Percentiles rank a stretch among this genome's conserved stretches.
phyloP scores from a whole-genome alignment of 2,113 vertebrate species.

The Pogona vitticeps region DNA sequence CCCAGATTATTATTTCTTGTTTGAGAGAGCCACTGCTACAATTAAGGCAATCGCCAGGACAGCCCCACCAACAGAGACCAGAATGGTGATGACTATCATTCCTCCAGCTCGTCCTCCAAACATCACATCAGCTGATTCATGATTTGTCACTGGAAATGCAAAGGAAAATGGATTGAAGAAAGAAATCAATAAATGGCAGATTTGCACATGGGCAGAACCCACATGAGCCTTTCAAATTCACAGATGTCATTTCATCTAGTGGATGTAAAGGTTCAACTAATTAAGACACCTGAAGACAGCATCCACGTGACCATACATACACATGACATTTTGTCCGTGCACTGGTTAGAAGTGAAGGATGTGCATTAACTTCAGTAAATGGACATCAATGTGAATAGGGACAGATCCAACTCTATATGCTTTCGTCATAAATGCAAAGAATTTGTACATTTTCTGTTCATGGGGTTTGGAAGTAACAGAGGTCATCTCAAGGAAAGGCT shows the following conservation, averaged over 20 bases:
- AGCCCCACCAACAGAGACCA: constrained; percentile 16
- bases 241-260: too few relatives aligned
- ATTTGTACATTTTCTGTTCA: not conserved
- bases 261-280: too few relatives aligned
- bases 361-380: not conserved
- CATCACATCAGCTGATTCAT: not conserved
- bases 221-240: not conserved
- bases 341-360: too few relatives aligned
- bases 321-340: not conserved
- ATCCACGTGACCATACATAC: not conserved
- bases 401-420: not conserved
- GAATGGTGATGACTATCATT: constrained; percentile 10
- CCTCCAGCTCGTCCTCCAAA: not conserved
- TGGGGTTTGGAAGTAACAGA: not conserved
- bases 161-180: constrained; percentile 5
- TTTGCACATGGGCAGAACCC: not conserved
- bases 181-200: not conserved
- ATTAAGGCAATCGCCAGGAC: constrained; percentile 21
- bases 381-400: not conserved
- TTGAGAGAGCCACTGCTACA: constrained; percentile 22
- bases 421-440: not conserved
- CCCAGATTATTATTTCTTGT: not conserved
- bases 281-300: not conserved
- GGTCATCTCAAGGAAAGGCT: not conserved
- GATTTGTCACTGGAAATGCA: not conserved